Base-by-base conservation (phyloP, 2,888 invertebrate genomes). In the Chalcosyrphus nemorum region DNA sequence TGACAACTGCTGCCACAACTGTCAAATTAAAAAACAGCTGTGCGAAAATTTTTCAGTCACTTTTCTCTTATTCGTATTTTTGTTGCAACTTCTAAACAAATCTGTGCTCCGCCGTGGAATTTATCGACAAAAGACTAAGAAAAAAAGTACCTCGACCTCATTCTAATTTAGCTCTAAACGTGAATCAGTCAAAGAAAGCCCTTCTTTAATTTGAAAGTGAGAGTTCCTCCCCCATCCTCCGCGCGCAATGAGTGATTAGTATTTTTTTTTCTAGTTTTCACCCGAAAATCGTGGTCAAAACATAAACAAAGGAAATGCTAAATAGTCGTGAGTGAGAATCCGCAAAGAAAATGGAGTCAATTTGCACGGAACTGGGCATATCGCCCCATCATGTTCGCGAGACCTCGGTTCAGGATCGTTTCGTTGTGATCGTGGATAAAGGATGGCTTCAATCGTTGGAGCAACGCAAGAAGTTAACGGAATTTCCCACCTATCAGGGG, bases 291-390 rank as follows among this genome's bases (percentile, higher is more conserved):
- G 32, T 38, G 41, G 27, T 27, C 56, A 38, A 76, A 61, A 68
- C 76, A 61, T 45, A 77, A 77, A 70, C 68, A 77, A 77, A 70
- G 68, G 19, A 77, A 54, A 80, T 84, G 80, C 57, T n/a, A n/a
- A 59, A 9, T 68, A 68, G 57, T 70, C 29, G 35, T 15, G 27
- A 13, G 15, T 7, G 35, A 11, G 32, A n/a, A 66, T n/a, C n/a
- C n/a, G n/a, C 13, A 61, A 56, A 41, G n/a, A n/a, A n/a, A 81
- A 95, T 95, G 95, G 95, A 95, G 90, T 91, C 92, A 89, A 92
- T 96, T 88, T 93, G 93, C 89, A 93, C 93, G 88, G 95, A 96
- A 92, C 92, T 96, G 89, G 94, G 94, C 86, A 93, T 96, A 89
- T 95, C 94, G 86, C 92, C 92, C 86, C 95, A 95, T 89, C 95